Base-by-base conservation (phyloP, 2,888 invertebrate species). In the Drosophila quasianomalipes region DNA sequence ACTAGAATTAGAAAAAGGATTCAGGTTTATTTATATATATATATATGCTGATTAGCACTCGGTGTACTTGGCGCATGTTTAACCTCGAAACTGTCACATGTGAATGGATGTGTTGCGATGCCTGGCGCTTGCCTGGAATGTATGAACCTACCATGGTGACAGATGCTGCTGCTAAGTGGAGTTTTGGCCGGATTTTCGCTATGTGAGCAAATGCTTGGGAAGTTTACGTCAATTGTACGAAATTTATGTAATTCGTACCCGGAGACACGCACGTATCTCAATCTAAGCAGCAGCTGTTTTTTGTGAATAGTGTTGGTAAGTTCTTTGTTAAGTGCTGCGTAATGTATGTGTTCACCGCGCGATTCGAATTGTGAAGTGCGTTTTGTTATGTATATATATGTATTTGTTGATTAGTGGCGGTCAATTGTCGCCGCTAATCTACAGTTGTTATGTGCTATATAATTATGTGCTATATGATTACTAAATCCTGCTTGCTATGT, bases 161-260 rank as follows among this genome's bases (percentile, higher is more conserved):
- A 67, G 76, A 70, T 81, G 73, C 73, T 53, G 61, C 59, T 59
- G 66, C 54, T 70, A 70, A 71, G 59, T 62, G 33, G 60, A 74
- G 68, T 68, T 81, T 75, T 75, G 52, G 62, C 63, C 58, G 71
- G 60, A 75, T 41, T 69, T 83, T 83, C 28, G 65, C 41, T 80
- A 39, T 63, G 52, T 74, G 53, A 80, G 54, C 67, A 78, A 73
- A 26, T 70, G 70, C 35, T 70, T 57, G 51, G 33, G 57, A 78
- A 81, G 73, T 76, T 79, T 71, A 76, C 76, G 80, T 72, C 82
- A 81, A 85, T 81, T 44, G 62, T 62, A 63, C 35, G 28, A 78
- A 91, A 87, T 92, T 93, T 93, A 93, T 93, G 89, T 93, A 93
- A 93, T 93, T 92, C 79, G 70, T 57, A 74, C 74, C 47, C 41